Evolutionary conservation across 2,888 invertebrate species (phyloP).

Genomic region (Sepiola atlantica): DNA sequence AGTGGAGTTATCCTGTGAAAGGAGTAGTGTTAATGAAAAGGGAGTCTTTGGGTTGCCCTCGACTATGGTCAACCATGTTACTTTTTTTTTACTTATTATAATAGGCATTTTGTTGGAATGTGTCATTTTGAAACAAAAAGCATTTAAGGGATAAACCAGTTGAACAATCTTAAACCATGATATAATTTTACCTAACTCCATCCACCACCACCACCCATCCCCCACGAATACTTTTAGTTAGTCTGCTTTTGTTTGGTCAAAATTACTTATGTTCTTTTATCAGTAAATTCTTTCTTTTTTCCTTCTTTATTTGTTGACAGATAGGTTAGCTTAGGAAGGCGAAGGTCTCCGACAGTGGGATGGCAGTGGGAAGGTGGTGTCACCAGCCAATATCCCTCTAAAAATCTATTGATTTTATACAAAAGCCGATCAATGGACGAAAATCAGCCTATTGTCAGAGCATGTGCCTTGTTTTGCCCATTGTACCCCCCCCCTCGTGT

Average conservation of each 20-base stretch:
- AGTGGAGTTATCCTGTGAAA: no score
- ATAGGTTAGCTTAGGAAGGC: slow-evolving; percentile 11
- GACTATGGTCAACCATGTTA: no score
- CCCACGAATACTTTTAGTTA: neutral
- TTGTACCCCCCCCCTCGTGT: neutral
- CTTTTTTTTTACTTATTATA: no score
- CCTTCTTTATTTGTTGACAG: neutral
- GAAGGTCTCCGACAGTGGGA: neutral
- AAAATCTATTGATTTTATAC: neutral
- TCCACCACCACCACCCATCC: neutral
- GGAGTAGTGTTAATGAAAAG: no score
- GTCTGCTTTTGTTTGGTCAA: neutral
- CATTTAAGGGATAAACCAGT: no score
- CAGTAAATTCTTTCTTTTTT: neutral
- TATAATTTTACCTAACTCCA: neutral
- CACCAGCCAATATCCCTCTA: neutral
- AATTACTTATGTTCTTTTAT: slow-evolving; percentile 32
- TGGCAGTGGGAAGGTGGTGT: neutral
- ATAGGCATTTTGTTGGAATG: no score
- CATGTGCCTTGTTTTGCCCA: slow-evolving; percentile 22
- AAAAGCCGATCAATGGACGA: neutral
- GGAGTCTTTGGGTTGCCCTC: no score
- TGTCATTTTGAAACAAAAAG: no score
- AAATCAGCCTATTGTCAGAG: slow-evolving; percentile 32
- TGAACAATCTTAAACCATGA: neutral